phyloP scores from a whole-genome alignment of 2,888 invertebrate species.

The Drosophila mercatorum region DNA sequence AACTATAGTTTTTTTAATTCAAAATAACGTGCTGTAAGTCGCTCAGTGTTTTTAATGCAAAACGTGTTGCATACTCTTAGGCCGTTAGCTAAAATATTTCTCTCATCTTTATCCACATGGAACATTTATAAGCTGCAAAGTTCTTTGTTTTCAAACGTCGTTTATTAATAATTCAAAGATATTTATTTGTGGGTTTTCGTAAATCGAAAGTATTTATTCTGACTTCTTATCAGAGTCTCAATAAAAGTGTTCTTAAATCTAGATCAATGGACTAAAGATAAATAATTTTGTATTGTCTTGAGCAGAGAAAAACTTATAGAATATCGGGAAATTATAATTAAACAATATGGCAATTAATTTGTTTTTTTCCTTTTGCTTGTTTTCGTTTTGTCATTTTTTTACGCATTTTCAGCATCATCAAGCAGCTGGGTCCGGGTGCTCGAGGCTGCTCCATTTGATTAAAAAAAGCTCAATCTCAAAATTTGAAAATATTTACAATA shows the following conservation, averaged over 20 bases:
- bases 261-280: constrained; percentile 56
- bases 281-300: constrained; percentile 49
- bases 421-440: constrained; percentile 31
- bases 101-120: not conserved
- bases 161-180: not conserved
- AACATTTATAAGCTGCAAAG: no score
- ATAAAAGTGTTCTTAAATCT: constrained; percentile 56
- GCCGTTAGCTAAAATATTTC: constrained; percentile 4
- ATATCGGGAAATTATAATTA: constrained; percentile 55
- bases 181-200: constrained; percentile 8
- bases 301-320: constrained; percentile 50
- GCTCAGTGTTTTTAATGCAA: not conserved
- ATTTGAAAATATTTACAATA: constrained; percentile 68
- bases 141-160: no score
- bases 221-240: constrained; percentile 62
- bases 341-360: constrained; percentile 70
- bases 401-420: constrained; percentile 33
- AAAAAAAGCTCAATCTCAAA: constrained; percentile 49
- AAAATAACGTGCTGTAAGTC: not conserved
- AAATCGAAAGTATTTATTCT: constrained; percentile 73
- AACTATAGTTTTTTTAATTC: no score
- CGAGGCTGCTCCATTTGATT: constrained; percentile 24
- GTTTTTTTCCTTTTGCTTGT: constrained; percentile 21
- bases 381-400: constrained; percentile 11
- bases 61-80: constrained; percentile 39